Base-by-base conservation (phyloP, 2,113 vertebrate genomes). In the Bos indicus region DNA sequence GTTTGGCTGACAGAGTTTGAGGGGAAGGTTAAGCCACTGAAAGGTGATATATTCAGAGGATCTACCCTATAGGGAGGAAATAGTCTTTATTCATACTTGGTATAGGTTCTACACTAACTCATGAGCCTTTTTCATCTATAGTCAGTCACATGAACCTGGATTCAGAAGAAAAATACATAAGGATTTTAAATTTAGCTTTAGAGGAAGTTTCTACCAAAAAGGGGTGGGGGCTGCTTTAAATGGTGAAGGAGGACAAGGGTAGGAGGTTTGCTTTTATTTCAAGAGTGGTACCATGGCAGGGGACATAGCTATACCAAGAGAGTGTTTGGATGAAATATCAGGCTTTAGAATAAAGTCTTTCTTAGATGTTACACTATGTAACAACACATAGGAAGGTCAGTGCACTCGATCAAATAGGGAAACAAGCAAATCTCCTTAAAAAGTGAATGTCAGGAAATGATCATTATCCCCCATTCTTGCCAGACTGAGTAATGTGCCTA, bases 331-430 rank as follows among this genome's bases (percentile, higher is more conserved):
- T 60, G 67, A 95, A 90, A 81, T 28, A 54, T 6, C 43, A 78
- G 19, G 52, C 36, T 96, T 94, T 78, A 90, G 84, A 95, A 88
- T 51, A 19, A 96, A 82, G 43, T 40, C 88, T 87, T 95, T 86
- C 86, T 92, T 60, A 89, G 28, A 84, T 87, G 46, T 74, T 56
- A 96, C 23, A 60, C 74, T 80, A 23, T 30, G 19, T 36, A 81
- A 33, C 59, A 91, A 82, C n/a, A 67, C 56, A 60, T 3, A 19
- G 13, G 16, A 67, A 89, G 51, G 23, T 90, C 83, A 71, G 78
- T 28, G 51, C 30, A 40, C 12, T 92, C 2, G 19, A 77, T 64
- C 48, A 77, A 86, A 90, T 15, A 67, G 46, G 59, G 43, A 96
- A 67, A 90, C n/a, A 95, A 59, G 62, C 15, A 85, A 85, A 71